phyloP scores from a whole-genome alignment of 2,113 vertebrate species.

The Barbus barbus region DNA sequence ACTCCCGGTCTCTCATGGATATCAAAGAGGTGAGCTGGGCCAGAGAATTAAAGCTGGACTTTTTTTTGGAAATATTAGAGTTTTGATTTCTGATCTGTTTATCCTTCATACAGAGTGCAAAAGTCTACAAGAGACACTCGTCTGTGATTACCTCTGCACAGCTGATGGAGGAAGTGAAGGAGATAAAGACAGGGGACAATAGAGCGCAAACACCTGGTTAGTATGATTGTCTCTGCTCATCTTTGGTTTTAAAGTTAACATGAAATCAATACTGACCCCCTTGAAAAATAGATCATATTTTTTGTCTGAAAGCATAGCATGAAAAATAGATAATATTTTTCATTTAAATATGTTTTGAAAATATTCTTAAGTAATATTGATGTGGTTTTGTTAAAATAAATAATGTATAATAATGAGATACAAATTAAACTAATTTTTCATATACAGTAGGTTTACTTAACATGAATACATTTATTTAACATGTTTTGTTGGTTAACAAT shows the following conservation, averaged over 20 bases:
- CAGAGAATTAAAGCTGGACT: not conserved
- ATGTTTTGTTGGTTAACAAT: no score
- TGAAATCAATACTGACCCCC: no score
- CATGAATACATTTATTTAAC: no score
- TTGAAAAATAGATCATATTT: no score
- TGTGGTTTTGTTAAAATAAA: no score
- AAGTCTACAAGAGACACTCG: conserved; percentile 72
- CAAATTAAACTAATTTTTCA: no score
- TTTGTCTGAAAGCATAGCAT: no score
- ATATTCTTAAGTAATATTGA: no score
- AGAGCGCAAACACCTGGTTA: conserved; percentile 49
- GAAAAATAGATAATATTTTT: no score
- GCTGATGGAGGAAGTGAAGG: conserved; percentile 67
- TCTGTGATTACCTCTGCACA: conserved; percentile 73
- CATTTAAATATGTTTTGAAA: no score
- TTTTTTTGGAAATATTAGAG: not conserved
- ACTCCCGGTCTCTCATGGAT: conserved; percentile 76
- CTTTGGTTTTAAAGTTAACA: not conserved
- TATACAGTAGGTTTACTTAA: no score
- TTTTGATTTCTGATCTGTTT: not conserved
- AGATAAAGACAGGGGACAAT: conserved; percentile 56
- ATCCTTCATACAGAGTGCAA: conserved; percentile 63
- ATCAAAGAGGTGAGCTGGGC: conserved; percentile 84
- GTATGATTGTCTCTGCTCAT: conserved; percentile 12
- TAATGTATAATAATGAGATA: no score